Percentiles rank a stretch among this genome's conserved stretches.
phyloP scores from a whole-genome alignment of 2,113 vertebrate genomes.

The Cynoglossus semilaevis region DNA sequence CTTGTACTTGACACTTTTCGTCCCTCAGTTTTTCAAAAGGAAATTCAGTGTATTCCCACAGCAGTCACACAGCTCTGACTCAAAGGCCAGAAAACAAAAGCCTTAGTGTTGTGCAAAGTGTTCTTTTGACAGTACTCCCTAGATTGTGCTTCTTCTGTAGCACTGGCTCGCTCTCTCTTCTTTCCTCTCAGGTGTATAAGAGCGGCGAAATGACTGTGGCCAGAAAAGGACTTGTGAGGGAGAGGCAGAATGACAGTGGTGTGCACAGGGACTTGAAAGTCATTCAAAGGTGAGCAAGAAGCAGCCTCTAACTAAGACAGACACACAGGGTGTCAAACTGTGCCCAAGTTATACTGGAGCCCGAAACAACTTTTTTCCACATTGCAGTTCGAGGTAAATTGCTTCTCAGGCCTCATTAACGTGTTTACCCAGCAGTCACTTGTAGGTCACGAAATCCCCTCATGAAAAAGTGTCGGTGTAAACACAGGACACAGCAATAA shows the following conservation, averaged over 20 bases:
- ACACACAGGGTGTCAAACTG: constrained; percentile 14
- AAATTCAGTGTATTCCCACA: constrained; percentile 47
- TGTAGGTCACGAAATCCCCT: no score
- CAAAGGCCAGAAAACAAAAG: constrained; percentile 56
- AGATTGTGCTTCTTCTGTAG: constrained; percentile 40
- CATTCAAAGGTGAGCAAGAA: constrained; percentile 56
- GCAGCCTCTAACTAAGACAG: constrained; percentile 20
- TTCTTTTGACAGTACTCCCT: constrained; percentile 48
- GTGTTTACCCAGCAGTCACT: no score
- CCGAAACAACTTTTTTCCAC: constrained; percentile 8
- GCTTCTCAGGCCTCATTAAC: no score
- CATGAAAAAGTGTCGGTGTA: no score
- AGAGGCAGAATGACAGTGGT: constrained; percentile 44
- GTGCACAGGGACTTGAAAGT: constrained; percentile 48
- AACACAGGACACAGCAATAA: no score
- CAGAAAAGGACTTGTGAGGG: constrained; percentile 33
- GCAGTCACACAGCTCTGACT: constrained; percentile 52
- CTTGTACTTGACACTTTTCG: constrained; percentile 47
- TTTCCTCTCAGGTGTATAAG: constrained; percentile 32
- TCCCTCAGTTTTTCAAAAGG: constrained; percentile 44
- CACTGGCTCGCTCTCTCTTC: constrained; percentile 9
- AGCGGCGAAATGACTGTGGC: constrained; percentile 30
- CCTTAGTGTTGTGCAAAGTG: constrained; percentile 69
- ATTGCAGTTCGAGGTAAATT: no score
- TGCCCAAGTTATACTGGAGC: constrained; percentile 5